Evolutionary conservation across 2,113 vertebrate genomes (phyloP), one percentile per base, ranked within the genome.

Genomic region (Oreochromis spilurus): DNA sequence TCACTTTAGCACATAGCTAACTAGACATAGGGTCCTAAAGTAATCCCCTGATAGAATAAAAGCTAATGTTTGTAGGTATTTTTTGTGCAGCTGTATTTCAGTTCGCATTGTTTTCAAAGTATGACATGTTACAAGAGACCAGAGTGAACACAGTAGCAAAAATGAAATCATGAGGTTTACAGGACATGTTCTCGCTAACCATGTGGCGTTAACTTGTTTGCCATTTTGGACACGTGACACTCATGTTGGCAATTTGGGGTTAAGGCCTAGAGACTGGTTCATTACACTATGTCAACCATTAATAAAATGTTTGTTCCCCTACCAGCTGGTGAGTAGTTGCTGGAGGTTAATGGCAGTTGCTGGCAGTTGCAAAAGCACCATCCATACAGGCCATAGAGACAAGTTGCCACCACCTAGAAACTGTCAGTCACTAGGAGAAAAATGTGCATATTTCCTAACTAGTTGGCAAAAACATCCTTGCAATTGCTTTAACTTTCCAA

Each of bases 191-290:
- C n/a, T 40, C 7, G 5, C 65, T 70, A 70, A 70, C 36, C n/a
- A 24, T 24, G 62, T 40, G 36, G 7, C n/a, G 9, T 65, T 65
- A 65, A 65, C 9, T 36, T 65, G 60, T 65, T 36, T 4, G 17
- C 60, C 60, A 65, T 12, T 65, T 65, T 65, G 31, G 6, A 65
- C 3, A 0, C 0, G 0, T 12, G 31, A 36, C 9, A 65, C 36
- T 62, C 17, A n/a, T 36, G 9, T n/a, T 65, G 60, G 31, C 31
- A 65, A 65, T 65, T 36, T 65, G 0, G 11, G 40, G 11, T 43
- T 12, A 43, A 45, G 2, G 0, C 1, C 34, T 38, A 65, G 60
- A 5, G 17, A 65, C 17, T 36, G 6, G 10, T 65, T 19, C 0
- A 0, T 62, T 34, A 36, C 29, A 36, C 58, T 36, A 36, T n/a